Conservation (phyloP, 2,797 vertebrate genomes). For the Xenopus petersii region DNA sequence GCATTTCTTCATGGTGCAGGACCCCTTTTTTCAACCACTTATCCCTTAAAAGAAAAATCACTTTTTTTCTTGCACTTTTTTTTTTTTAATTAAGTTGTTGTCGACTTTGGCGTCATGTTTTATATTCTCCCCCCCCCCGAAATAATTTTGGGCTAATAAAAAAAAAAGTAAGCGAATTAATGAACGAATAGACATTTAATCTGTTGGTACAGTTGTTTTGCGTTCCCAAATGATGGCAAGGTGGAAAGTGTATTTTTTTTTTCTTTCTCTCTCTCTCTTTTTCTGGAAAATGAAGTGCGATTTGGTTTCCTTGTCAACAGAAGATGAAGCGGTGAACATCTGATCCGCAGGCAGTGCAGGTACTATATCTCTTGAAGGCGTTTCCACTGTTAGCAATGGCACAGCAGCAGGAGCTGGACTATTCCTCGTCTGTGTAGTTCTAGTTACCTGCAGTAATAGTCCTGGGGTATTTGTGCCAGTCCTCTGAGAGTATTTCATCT, state of each 20-base stretch:
- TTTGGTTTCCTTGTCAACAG: constrained; percentile 91
- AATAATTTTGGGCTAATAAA: constrained; percentile 68
- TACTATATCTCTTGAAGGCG: constrained; percentile 80
- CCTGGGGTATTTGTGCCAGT: background rate
- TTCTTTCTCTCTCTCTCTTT: background rate
- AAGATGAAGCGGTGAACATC: constrained; percentile 88
- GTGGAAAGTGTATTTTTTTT: constrained; percentile 71
- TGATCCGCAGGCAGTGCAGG: constrained; percentile 88
- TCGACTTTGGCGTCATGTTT: constrained; percentile 82
- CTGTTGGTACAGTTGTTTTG: constrained; percentile 59
- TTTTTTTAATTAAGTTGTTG: constrained; percentile 68
- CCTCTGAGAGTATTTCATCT: background rate
- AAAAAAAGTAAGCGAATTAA: background rate
- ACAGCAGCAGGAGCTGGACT: constrained; percentile 36
- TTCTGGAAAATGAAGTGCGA: constrained; percentile 80
- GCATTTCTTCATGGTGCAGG: constrained; percentile 60
- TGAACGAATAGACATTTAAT: constrained; percentile 64
- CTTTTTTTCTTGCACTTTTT: constrained; percentile 87
- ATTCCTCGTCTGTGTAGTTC: constrained; percentile 1
- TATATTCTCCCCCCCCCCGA: constrained; percentile 80
- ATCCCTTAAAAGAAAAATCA: constrained; percentile 33
- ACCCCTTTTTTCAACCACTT: constrained; percentile 14
- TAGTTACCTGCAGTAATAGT: too few relatives aligned
- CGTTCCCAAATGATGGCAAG: constrained; percentile 76
- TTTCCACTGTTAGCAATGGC: constrained; percentile 64